A percentile compares a stretch with the other conserved stretches of the same genome.
Conservation (phyloP, 2,888 invertebrate species). For the Smittia sp. region DNA sequence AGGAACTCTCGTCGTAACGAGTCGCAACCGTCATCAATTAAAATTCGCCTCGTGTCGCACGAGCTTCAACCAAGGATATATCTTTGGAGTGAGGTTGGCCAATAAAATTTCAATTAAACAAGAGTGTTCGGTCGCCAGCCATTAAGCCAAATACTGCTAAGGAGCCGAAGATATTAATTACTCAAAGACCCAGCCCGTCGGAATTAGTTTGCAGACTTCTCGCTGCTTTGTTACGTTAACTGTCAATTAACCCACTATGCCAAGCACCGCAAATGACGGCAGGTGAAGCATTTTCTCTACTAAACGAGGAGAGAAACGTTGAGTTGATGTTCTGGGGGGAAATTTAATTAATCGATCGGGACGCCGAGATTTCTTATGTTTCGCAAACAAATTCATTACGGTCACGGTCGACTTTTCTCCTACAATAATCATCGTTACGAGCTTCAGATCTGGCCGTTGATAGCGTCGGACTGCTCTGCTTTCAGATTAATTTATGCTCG, state of each 20-base stretch:
- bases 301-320: not conserved
- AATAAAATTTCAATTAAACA: conserved; percentile 19
- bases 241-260: conserved; percentile 2
- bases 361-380: not conserved
- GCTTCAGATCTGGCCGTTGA: not conserved
- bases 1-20: not conserved
- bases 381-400: conserved; percentile 11
- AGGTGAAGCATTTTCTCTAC: not conserved
- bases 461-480: not conserved
- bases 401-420: not conserved
- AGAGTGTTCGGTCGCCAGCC: not conserved
- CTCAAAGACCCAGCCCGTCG: not conserved
- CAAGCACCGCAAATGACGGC: not conserved
- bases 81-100: not conserved
- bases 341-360: conserved; percentile 16
- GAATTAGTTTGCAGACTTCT: not conserved
- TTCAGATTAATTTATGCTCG: conserved; percentile 4
- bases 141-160: not conserved
- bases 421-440: not conserved
- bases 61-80: not conserved
- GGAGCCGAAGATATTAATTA: conserved; percentile 1
- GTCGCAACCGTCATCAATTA: conserved; percentile 12
- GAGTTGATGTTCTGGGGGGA: not conserved
- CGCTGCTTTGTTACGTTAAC: not conserved
- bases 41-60: not conserved